Percentiles rank a stretch among this genome's conserved stretches.
phyloP scores from a whole-genome alignment of 2,113 vertebrate genomes.

The Sterna hirundo region DNA sequence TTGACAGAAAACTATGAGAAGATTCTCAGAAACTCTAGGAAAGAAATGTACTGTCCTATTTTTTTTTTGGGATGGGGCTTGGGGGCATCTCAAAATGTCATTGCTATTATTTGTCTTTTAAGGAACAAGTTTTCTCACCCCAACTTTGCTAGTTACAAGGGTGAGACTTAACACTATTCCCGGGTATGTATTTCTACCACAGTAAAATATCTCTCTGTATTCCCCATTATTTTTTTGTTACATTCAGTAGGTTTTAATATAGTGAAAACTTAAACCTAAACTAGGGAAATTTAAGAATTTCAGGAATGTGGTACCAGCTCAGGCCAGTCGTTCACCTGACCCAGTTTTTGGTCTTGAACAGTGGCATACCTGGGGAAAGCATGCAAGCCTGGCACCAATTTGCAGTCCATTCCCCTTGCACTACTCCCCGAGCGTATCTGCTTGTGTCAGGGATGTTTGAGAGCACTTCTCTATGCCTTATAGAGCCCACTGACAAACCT shows the following conservation, averaged over 20 bases:
- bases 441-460: neutral
- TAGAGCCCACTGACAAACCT: neutral
- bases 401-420: neutral
- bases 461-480: neutral
- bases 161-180: neutral
- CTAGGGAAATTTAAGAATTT: neutral
- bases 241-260: neutral
- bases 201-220: neutral
- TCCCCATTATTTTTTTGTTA: rapidly evolving
- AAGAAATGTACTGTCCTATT: neutral
- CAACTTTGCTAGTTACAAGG: neutral
- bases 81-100: neutral
- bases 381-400: neutral
- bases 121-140: neutral
- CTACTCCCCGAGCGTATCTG: neutral
- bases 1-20: neutral
- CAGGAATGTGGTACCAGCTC: neutral
- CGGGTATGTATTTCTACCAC: neutral
- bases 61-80: neutral
- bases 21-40: neutral
- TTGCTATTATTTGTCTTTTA: neutral
- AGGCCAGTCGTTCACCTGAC: neutral
- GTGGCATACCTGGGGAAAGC: neutral
- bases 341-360: neutral
- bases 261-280: neutral